Evolutionary conservation across 2,113 vertebrate species (phyloP).

Genomic region (Saguinus imperator): DNA sequence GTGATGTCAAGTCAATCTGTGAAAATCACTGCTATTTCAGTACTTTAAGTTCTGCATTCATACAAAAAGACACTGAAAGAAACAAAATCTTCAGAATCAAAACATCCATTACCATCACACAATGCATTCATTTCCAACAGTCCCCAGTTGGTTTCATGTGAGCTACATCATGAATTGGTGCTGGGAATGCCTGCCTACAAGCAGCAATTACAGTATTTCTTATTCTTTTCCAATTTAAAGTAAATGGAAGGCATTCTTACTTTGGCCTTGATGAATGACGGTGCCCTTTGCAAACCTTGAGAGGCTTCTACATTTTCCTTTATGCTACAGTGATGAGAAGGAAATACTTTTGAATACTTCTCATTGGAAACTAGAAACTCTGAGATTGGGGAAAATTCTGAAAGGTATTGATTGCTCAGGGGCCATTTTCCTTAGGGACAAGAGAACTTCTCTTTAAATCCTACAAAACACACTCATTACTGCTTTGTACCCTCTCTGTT

Average conservation of each 20-base stretch:
- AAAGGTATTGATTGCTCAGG: slow-evolving; percentile 63
- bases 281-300: slow-evolving; percentile 67
- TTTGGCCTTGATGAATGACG: slow-evolving; percentile 76
- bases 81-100: slow-evolving; percentile 63
- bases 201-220: slow-evolving; percentile 72
- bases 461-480: neutral
- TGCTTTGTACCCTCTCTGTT: neutral
- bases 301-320: slow-evolving; percentile 61
- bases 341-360: slow-evolving; percentile 73
- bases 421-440: neutral
- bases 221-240: slow-evolving; percentile 73
- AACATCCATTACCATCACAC: slow-evolving; percentile 45
- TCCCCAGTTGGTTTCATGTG: slow-evolving; percentile 59
- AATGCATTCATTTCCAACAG: slow-evolving; percentile 72
- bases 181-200: slow-evolving; percentile 58
- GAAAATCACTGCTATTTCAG: slow-evolving; percentile 58
- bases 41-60: too few relatives aligned
- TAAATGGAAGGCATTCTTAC: slow-evolving; percentile 69
- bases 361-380: slow-evolving; percentile 77
- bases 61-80: neutral
- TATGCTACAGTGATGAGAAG: slow-evolving; percentile 64
- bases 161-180: slow-evolving; percentile 20
- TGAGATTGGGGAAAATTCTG: slow-evolving; percentile 69
- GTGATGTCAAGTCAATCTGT: neutral
- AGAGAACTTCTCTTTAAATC: neutral